These are phyloP conservation scores for Troilus luridus DNA, from an alignment of 2,888 invertebrate species.

Conservation along the genomic window DNA sequence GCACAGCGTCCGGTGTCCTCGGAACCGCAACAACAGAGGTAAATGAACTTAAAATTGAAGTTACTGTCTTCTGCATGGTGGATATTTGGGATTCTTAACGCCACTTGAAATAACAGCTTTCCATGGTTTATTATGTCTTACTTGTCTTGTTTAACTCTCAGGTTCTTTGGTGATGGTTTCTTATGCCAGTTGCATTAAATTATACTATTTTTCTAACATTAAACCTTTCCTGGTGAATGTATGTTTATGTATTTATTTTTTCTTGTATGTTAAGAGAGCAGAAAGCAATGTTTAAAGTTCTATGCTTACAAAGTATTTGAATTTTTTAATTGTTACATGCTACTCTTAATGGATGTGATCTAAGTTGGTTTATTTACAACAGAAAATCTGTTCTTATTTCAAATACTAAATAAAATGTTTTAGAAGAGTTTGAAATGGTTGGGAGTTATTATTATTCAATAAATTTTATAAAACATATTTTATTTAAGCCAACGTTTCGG, in stretches of 20 bases:
- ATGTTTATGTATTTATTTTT: not conserved
- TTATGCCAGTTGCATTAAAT: not conserved
- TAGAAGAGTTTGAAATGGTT: too few relatives aligned
- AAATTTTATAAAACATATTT: too few relatives aligned
- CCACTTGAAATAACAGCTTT: conserved; percentile 28
- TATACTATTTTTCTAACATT: not conserved
- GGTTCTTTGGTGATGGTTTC: conserved; percentile 44
- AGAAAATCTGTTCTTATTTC: not conserved
- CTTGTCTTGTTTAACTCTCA: conserved; percentile 1
- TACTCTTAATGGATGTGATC: not conserved
- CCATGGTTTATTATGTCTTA: conserved; percentile 3
- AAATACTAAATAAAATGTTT: not conserved
- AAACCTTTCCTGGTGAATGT: not conserved
- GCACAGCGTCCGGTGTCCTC: conserved; percentile 26
- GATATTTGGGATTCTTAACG: not conserved
- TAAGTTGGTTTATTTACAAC: not conserved
- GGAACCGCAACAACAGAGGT: conserved; percentile 46
- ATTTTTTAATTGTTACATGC: not conserved
- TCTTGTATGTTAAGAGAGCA: not conserved
- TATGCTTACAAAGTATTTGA: not conserved
- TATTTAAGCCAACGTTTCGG: too few relatives aligned
- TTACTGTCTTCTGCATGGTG: conserved; percentile 49
- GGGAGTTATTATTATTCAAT: too few relatives aligned
- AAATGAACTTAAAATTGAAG: not conserved
- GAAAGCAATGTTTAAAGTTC: not conserved